These are phyloP conservation scores for Oreotrochilus melanogaster DNA, from an alignment of 2,113 vertebrate genomes.

Conservation along the genomic window DNA sequence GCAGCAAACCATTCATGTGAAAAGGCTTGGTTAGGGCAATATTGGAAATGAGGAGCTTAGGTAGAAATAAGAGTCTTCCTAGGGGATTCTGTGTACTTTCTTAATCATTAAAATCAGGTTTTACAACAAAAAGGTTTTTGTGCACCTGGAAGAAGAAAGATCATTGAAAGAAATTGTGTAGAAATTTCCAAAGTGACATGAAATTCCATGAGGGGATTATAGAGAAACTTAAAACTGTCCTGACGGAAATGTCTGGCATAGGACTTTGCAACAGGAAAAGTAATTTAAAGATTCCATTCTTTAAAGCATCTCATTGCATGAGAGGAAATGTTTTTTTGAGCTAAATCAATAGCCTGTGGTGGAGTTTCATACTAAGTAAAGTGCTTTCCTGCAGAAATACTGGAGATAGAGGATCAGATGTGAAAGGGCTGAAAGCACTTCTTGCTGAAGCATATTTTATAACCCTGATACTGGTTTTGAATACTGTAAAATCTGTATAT, in stretches of 20 bases:
- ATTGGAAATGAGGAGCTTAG: neutral
- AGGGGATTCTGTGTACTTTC: neutral
- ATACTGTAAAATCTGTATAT: neutral
- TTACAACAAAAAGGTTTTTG: neutral
- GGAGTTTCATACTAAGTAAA: neutral
- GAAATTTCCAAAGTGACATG: neutral
- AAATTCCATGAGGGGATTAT: neutral
- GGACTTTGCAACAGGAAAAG: neutral
- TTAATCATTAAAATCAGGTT: neutral
- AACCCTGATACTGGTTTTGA: neutral
- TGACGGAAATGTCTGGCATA: neutral
- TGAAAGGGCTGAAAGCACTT: neutral
- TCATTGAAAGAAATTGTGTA: neutral
- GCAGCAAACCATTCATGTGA: neutral
- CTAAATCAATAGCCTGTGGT: neutral
- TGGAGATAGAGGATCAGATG: neutral
- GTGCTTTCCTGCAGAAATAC: neutral
- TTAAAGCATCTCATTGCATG: neutral
- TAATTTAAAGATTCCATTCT: neutral
- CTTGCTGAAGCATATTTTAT: neutral
- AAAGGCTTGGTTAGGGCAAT: neutral
- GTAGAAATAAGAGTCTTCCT: neutral
- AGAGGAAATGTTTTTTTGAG: neutral
- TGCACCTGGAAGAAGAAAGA: neutral
- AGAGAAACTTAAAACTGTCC: neutral